Evolutionary conservation across 23 tunicate genomes (phyloP).

Genomic region (Botrylloides violaceus): DNA sequence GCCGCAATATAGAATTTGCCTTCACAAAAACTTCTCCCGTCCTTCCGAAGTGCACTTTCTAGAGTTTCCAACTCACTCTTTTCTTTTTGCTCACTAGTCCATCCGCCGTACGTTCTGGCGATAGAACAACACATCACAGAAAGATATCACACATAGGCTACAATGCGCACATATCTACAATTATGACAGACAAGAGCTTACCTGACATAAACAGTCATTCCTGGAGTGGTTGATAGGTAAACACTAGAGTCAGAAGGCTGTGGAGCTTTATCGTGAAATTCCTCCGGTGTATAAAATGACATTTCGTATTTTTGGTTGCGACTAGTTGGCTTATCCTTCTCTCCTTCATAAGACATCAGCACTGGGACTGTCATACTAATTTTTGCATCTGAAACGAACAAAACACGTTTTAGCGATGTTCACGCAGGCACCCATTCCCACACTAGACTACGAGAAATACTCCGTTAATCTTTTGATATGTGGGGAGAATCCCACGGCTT

Average conservation of each 20-base stretch:
- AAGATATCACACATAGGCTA: no score
- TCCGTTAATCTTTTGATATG: no score
- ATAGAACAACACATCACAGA: no score
- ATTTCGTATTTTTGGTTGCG: conserved; percentile 18
- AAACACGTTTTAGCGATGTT: neutral
- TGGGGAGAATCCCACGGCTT: no score
- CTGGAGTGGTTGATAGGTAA: conserved; percentile 21
- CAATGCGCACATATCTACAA: neutral
- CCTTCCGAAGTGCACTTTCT: conserved; percentile 23
- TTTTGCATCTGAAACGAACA: conserved; percentile 15
- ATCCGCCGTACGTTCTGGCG: conserved; percentile 30
- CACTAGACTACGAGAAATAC: no score
- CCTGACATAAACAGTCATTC: conserved; percentile 48
- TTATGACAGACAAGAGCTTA: neutral
- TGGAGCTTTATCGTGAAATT: conserved; percentile 36
- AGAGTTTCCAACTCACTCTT: conserved; percentile 5
- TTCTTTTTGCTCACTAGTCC: conserved; percentile 5
- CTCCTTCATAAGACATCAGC: neutral
- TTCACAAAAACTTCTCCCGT: neutral
- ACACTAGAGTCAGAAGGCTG: conserved; percentile 37
- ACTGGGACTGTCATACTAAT: conserved; percentile 72
- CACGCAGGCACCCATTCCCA: no score
- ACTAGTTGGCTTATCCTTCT: neutral
- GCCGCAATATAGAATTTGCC: conserved; percentile 28
- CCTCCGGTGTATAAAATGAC: conserved; percentile 40